phyloP scores from a whole-genome alignment of 2,888 invertebrate genomes.

The Coelinius sp. region DNA sequence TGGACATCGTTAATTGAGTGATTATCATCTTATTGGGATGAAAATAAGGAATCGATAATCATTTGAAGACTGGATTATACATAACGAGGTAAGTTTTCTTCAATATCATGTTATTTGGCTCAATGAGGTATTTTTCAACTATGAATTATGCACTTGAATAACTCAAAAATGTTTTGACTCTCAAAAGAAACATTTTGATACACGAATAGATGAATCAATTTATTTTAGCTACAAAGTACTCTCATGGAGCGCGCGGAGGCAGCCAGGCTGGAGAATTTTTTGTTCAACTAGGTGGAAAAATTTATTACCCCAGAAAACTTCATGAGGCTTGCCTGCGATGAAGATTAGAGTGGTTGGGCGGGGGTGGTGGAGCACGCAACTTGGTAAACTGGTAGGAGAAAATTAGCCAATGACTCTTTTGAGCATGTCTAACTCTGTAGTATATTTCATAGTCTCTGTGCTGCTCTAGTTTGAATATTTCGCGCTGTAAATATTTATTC shows the following conservation, averaged over 20 bases:
- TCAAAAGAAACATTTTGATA: not conserved
- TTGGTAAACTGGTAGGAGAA: not conserved
- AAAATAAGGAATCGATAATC: not conserved
- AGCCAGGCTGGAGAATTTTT: not conserved
- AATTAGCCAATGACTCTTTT: constrained; percentile 15
- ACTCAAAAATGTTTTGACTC: not conserved
- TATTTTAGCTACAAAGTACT: constrained; percentile 5
- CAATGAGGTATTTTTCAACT: not conserved
- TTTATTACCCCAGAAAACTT: constrained; percentile 10
- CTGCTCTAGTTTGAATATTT: not conserved
- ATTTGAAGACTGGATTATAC: not conserved
- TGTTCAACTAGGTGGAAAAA: constrained; percentile 8
- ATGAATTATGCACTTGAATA: not conserved
- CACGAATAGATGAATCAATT: constrained; percentile 6
- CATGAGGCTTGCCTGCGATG: not conserved
- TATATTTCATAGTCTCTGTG: not conserved
- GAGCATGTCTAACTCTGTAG: not conserved
- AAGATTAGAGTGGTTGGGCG: not conserved
- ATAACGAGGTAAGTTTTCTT: not conserved
- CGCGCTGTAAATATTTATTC: not conserved
- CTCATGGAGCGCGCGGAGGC: not conserved
- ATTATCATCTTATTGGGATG: not conserved
- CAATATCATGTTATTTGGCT: not conserved
- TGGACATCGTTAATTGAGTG: no score
- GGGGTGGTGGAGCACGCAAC: not conserved